Base-by-base conservation (phyloP, 2,888 invertebrate genomes). In the Eurytoma californica region DNA sequence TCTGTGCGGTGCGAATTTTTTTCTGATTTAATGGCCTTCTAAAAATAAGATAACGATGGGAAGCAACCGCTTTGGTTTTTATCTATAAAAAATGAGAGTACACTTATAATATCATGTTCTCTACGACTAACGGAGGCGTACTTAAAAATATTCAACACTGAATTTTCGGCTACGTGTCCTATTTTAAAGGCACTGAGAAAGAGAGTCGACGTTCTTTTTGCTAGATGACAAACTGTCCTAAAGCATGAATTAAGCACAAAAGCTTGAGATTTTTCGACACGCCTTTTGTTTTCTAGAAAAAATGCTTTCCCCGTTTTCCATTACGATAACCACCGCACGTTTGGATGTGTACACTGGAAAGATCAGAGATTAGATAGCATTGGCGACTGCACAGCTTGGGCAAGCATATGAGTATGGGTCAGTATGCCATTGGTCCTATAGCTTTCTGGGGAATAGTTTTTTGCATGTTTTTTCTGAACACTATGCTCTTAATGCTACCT, bases 291-390 rank as follows among this genome's bases (percentile, higher is more conserved):
- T 61, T 16, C 9, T 2, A 9, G 14, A 13, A 39, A 39, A 39
- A 3, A 60, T 60, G 20, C 16, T 5, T 60, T 16, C n/a, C 53
- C n/a, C 53, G 14, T 53, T 53, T n/a, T 53, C 16, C 16, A 12
- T 12, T 9, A 9, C 39, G 53, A 16, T 53, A 53, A 53, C 14
- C 13, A 14, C 53, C n/a, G 39, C 39, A 53, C n/a, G n/a, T 53
- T 53, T 53, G n/a, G 4, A 53, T 53, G 53, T 53, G 16, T 53
- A 16, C 53, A 53, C n/a, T 16, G 20, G 55, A 65, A 5, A 57
- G 73, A 65, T 57, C 72, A 24, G 65, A 73, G 55, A 65, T 65
- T 57, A 73, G 65, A 73, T 73, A 47, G 60, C 5, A 16, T 28
- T 55, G 12, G 3, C 3, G 2, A 24, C 12, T 49, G 20, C 18